Percentiles rank a stretch among this genome's conserved stretches.
Evolutionary conservation across 2,797 vertebrate species (phyloP).

Genomic region (Spatula versicolor): DNA sequence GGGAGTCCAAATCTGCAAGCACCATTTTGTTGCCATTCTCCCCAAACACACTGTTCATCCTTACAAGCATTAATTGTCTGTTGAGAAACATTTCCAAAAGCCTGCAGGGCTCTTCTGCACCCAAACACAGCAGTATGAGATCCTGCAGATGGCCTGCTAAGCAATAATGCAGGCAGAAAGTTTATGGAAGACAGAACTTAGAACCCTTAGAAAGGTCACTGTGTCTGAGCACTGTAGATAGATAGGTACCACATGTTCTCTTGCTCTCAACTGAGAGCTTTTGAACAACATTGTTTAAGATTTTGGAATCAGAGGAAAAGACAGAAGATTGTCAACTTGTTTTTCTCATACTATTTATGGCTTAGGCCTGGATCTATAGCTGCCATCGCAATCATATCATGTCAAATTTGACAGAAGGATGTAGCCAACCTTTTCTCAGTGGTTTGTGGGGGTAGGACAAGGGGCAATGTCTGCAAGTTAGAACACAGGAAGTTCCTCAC

Average conservation of each 20-base stretch:
- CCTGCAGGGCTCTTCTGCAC: not conserved
- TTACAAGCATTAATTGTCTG: accelerated
- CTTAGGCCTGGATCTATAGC: not conserved
- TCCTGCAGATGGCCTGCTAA: not conserved
- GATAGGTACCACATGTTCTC: accelerated
- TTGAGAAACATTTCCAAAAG: not conserved
- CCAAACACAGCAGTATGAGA: not conserved
- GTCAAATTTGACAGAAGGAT: not conserved
- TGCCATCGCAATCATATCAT: not conserved
- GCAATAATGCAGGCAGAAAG: not conserved
- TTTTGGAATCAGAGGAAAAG: not conserved
- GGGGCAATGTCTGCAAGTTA: no score
- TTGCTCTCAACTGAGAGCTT: not conserved
- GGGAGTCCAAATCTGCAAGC: not conserved
- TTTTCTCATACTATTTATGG: not conserved
- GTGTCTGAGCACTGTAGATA: not conserved
- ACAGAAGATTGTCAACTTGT: not conserved
- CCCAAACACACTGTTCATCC: not conserved
- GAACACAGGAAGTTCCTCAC: no score
- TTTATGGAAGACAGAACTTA: not conserved
- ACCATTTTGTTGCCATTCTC: not conserved
- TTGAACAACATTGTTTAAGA: not conserved
- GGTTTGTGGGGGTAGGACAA: no score
- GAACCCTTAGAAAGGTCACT: not conserved
- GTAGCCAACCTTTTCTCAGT: no score